phyloP scores from a whole-genome alignment of 1,140 invertebrate species.

The Calephelis nemesis region DNA sequence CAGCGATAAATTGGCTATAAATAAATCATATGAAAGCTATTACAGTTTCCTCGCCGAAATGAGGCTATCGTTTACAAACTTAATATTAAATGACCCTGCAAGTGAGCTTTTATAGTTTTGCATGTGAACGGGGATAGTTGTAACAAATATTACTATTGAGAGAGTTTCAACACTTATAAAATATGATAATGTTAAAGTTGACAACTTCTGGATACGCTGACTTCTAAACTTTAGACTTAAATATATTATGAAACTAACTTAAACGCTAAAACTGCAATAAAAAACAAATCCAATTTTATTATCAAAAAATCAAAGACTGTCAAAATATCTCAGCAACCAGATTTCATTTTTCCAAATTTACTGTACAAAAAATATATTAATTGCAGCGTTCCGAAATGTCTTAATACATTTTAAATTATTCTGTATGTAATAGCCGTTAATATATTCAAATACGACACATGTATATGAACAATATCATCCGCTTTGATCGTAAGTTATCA shows the following conservation, averaged over 20 bases:
- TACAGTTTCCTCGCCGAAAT: neutral
- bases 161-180: too few relatives aligned
- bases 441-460: slow-evolving; percentile 2
- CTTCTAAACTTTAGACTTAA: too few relatives aligned
- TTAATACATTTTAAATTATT: too few relatives aligned
- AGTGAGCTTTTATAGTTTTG: neutral
- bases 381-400: too few relatives aligned
- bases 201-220: too few relatives aligned
- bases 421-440: neutral
- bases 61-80: slow-evolving; percentile 8
- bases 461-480: slow-evolving; percentile 41
- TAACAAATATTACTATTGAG: too few relatives aligned
- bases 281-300: too few relatives aligned
- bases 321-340: neutral
- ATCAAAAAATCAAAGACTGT: too few relatives aligned
- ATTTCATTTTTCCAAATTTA: neutral
- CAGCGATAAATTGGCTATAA: slow-evolving; percentile 3
- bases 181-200: too few relatives aligned
- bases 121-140: neutral
- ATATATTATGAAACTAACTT: too few relatives aligned
- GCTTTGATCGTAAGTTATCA: slow-evolving; percentile 45
- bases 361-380: too few relatives aligned
- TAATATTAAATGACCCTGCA: neutral
- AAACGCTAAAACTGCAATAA: too few relatives aligned
- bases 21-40: slow-evolving; percentile 9